These are phyloP conservation scores for Etheostoma spectabile DNA, from an alignment of 2,113 vertebrate species.

Conservation along the genomic window DNA sequence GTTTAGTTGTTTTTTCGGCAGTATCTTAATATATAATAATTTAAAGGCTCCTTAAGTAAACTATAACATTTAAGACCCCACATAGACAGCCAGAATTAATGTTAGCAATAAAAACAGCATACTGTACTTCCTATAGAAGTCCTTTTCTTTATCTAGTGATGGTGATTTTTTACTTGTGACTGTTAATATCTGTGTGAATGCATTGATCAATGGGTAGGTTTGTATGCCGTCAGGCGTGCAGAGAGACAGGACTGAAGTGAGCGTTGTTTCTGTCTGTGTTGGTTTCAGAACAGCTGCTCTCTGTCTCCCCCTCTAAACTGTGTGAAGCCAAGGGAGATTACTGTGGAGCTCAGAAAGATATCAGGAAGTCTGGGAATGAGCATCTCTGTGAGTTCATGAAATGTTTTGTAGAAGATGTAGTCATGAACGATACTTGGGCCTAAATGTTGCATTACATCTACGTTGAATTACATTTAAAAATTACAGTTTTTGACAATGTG, in stretches of 20 bases:
- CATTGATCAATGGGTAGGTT: neutral
- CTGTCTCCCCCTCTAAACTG: conserved; percentile 64
- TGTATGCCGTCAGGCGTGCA: neutral
- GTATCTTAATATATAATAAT: neutral
- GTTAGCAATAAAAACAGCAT: neutral
- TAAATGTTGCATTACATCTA: neutral
- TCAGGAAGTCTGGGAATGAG: conserved; percentile 90
- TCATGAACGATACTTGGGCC: neutral
- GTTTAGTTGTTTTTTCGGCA: neutral
- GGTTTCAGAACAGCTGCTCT: conserved; percentile 74
- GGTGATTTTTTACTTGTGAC: neutral
- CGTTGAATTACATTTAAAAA: too few relatives aligned
- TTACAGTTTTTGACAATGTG: neutral
- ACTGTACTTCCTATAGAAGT: neutral
- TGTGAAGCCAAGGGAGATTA: conserved; percentile 76
- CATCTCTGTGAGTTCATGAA: conserved; percentile 86
- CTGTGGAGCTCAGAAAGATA: conserved; percentile 87
- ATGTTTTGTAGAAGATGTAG: neutral
- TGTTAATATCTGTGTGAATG: neutral
- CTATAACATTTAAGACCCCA: neutral
- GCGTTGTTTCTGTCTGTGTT: neutral
- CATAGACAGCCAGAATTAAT: neutral
- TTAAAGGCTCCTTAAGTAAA: neutral
- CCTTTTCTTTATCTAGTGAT: neutral
- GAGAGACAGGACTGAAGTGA: neutral